Evolutionary conservation across 2,797 vertebrate species (phyloP).

Genomic region (Podargus strigoides): DNA sequence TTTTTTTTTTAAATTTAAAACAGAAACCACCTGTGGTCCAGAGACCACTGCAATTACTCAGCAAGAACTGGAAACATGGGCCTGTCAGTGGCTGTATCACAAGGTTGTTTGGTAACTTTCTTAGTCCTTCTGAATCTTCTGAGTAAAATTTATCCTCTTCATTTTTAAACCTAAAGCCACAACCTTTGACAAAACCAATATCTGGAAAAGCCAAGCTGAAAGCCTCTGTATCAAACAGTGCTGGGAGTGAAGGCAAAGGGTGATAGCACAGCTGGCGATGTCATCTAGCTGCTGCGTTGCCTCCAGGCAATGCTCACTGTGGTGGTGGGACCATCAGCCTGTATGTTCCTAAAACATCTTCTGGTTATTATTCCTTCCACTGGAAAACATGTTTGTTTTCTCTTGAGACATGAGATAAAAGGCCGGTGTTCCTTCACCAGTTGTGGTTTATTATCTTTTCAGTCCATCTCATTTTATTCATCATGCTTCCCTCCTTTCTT

Average conservation of each 20-base stretch:
- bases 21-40: not conserved
- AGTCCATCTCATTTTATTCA: not conserved
- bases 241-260: not conserved
- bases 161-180: not conserved
- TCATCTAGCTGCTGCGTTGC: slow-evolving; percentile 61
- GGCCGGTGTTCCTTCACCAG: not conserved
- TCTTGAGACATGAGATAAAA: not conserved
- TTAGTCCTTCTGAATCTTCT: not conserved
- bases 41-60: not conserved
- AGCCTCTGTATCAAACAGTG: not conserved
- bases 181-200: not conserved
- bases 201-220: not conserved
- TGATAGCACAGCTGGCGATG: not conserved
- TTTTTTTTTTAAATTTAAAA: too few relatives aligned
- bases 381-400: not conserved
- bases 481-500: not conserved
- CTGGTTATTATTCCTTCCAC: not conserved
- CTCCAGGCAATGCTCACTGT: not conserved
- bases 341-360: not conserved
- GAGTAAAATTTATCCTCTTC: not conserved
- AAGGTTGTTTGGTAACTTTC: not conserved
- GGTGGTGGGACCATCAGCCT: not conserved
- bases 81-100: not conserved
- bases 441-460: not conserved
- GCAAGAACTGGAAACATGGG: not conserved